phyloP scores from a whole-genome alignment of 2,113 vertebrate genomes.

The Lasiurus cinereus region DNA sequence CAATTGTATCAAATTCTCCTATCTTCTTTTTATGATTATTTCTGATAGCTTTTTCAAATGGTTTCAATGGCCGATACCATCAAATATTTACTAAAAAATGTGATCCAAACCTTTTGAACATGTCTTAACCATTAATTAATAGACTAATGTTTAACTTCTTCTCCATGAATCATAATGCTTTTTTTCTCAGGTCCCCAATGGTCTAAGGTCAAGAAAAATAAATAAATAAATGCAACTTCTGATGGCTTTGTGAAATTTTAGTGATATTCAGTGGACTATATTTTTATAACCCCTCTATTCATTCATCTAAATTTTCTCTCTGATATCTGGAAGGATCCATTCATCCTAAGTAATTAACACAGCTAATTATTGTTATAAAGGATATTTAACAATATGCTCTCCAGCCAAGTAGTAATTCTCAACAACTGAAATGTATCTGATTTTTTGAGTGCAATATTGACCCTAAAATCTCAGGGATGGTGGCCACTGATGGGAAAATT shows the following conservation, averaged over 20 bases:
- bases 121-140: background rate
- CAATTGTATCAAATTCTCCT: background rate
- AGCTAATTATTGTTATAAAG: background rate
- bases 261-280: background rate
- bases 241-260: background rate
- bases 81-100: background rate
- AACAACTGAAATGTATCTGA: background rate
- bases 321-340: background rate
- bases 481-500: background rate
- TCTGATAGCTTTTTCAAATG: background rate
- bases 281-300: background rate
- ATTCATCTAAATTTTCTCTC: background rate
- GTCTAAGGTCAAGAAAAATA: background rate
- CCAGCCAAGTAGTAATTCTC: background rate
- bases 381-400: background rate
- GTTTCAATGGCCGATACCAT: background rate
- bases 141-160: background rate
- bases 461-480: background rate
- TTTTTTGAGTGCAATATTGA: background rate
- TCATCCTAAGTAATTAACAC: background rate
- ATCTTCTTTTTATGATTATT: background rate
- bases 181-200: background rate
- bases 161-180: background rate
- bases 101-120: background rate
- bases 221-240: background rate